Percentiles rank a stretch among this genome's conserved stretches.
These are phyloP conservation scores for Rhabdornis inornatus DNA, from an alignment of 2,113 vertebrate species.

Conservation along the genomic window DNA sequence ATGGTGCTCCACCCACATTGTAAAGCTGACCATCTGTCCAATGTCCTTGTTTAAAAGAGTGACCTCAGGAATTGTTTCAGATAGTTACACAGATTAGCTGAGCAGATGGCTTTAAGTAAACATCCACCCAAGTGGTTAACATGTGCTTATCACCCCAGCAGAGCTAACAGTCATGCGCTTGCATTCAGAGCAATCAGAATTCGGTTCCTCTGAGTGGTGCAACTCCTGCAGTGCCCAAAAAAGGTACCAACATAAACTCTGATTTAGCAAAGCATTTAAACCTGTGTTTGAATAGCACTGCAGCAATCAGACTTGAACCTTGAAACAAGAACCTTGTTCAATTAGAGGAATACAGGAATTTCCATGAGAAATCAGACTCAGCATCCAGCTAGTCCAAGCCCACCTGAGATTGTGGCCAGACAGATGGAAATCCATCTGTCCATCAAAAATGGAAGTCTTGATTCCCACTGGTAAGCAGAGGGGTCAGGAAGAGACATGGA, in stretches of 20 bases:
- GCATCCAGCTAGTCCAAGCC: background rate
- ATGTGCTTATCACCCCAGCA: background rate
- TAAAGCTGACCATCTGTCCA: background rate
- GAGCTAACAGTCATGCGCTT: background rate
- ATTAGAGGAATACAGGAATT: background rate
- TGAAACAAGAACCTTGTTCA: background rate
- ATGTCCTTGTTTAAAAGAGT: background rate
- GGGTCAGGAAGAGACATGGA: background rate
- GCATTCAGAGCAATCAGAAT: background rate
- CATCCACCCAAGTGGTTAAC: slow-evolving; percentile 8
- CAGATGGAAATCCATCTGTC: background rate
- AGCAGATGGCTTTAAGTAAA: slow-evolving; percentile 45
- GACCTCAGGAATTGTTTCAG: slow-evolving; percentile 2
- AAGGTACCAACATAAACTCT: background rate
- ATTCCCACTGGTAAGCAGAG: background rate
- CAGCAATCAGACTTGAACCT: background rate
- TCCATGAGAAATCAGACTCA: background rate
- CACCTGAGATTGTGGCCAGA: background rate
- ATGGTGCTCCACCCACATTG: background rate
- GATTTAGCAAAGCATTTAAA: background rate
- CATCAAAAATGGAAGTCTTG: background rate
- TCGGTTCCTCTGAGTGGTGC: background rate
- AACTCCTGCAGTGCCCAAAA: background rate
- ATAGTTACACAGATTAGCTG: slow-evolving; percentile 8
- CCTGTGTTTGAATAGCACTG: background rate